These are phyloP conservation scores for Brienomyrus longianalis DNA, from an alignment of 2,113 vertebrate genomes.

Conservation along the genomic window DNA sequence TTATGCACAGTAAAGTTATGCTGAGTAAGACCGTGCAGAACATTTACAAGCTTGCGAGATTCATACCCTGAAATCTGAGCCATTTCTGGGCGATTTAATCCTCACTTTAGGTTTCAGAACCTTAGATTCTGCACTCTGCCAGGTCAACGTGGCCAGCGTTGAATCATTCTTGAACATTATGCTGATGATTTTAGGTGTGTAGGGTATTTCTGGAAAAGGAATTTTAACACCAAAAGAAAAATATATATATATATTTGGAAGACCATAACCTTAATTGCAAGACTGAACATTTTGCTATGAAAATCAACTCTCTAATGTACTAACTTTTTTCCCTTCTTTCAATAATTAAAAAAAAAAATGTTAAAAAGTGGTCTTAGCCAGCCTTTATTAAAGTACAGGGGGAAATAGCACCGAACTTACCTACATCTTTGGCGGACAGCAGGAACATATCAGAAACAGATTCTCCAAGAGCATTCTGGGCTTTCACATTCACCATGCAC, in stretches of 20 bases:
- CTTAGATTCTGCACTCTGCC: constrained; percentile 36
- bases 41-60: neutral
- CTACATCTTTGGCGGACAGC: constrained; percentile 37
- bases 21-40: neutral
- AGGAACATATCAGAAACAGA: constrained; percentile 40
- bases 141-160: constrained; percentile 37
- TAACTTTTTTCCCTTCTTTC: neutral
- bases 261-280: neutral
- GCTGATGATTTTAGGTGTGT: constrained; percentile 42
- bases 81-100: constrained; percentile 20
- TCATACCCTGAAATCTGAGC: constrained; percentile 47
- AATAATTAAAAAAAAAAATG: neutral
- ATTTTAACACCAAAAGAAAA: neutral
- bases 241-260: neutral
- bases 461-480: constrained; percentile 50
- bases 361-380: neutral
- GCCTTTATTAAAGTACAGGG: neutral
- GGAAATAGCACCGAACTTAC: constrained; percentile 31
- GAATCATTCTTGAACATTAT: constrained; percentile 41
- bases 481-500: constrained; percentile 39
- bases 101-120: constrained; percentile 34
- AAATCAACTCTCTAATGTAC: neutral
- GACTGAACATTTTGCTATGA: neutral
- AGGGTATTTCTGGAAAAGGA: constrained; percentile 51
- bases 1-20: neutral